A percentile compares a stretch with the other conserved stretches of the same genome.
phyloP scores from a whole-genome alignment of 2,797 vertebrate species.

The Siniperca undulata region DNA sequence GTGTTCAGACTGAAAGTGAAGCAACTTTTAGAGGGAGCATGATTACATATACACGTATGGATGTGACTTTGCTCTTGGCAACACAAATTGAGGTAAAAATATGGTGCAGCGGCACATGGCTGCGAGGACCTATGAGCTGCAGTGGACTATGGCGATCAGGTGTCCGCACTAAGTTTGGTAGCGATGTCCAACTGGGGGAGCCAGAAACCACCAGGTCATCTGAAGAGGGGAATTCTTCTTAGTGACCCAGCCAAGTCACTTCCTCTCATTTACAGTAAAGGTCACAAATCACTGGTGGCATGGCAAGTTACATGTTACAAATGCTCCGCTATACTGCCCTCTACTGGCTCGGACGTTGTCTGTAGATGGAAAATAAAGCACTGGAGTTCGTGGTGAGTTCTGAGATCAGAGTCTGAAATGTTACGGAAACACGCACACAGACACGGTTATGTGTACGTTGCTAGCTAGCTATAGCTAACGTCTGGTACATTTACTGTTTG shows the following conservation, averaged over 20 bases:
- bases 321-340: background rate
- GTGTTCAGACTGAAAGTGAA: background rate
- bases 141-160: conserved; percentile 65
- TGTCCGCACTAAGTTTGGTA: conserved; percentile 71
- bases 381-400: too few species aligned
- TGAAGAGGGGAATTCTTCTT: conserved; percentile 66
- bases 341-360: background rate
- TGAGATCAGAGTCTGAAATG: background rate
- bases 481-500: too few species aligned
- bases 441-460: background rate
- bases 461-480: background rate
- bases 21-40: background rate
- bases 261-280: background rate
- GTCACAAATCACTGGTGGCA: background rate
- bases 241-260: too few species aligned
- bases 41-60: background rate
- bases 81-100: too few species aligned
- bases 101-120: too few species aligned
- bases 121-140: conserved; percentile 58
- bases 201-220: conserved; percentile 72
- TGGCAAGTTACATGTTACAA: background rate
- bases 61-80: too few species aligned
- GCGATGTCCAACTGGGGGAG: conserved; percentile 76
- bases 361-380: background rate
- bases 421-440: background rate